Base-by-base conservation (phyloP, 2,113 vertebrate genomes). In the Saimiri boliviensis region DNA sequence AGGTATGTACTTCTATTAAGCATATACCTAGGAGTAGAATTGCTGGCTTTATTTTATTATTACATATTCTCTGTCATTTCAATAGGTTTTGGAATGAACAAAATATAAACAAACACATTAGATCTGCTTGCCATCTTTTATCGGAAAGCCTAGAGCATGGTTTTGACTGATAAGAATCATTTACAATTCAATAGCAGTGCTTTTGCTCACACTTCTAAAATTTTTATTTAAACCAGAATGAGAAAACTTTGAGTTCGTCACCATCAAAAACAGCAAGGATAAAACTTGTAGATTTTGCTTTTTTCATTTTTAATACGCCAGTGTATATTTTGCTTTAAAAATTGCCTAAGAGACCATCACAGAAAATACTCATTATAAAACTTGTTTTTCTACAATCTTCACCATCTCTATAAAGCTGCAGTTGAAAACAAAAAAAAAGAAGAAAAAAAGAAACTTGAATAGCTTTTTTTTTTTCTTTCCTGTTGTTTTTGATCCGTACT, bases 401-500 rank as follows among this genome's bases (percentile, higher is more conserved):
- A 52, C 20, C 30, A 74, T 90, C 77, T 85, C 40, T 79, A 30
- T 25, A 54, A 80, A 73, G 58, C 77, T 86, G 27, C 17, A 32
- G 25, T 23, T 92, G 42, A 80, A 90, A 92, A 66, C 25, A 20
- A 89, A 96, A 89, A 81, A 68, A 3, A 27, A 37, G 85, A 88
- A 68, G 32, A 83, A 45, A 37, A n/a, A 42, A 56, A 47, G 40
- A 12, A 77, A 37, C n/a, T 45, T n/a, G 27, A 42, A 45, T 1
- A 37, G 77, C 12, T 11, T 70, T 9, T 66, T 70, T 9, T 66
- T 68, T 63, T 77, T 79, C 32, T 79, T 89, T 60, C 86, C 89
- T 63, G 45, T 95, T 89, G 45, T 95, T 89, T 95, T 95, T 96
- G 76, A 95, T 97, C 94, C 54, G 21, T 54, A 49, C 89, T 84